These are phyloP conservation scores for Naja naja DNA, from an alignment of 2,113 vertebrate species.

Conservation along the genomic window DNA sequence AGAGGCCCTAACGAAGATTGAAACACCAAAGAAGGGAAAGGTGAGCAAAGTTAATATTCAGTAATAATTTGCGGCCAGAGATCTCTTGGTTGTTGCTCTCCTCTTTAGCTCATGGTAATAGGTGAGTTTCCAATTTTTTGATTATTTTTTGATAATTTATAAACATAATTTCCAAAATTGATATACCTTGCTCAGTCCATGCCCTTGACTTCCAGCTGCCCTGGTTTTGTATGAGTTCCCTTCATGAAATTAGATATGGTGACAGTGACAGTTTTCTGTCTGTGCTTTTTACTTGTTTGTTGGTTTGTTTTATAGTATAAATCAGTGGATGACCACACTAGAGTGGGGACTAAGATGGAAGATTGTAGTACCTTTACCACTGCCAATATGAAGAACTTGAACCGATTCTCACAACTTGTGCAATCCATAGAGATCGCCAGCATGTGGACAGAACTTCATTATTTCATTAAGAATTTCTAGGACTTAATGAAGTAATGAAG, in stretches of 20 bases:
- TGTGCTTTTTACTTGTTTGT: not conserved
- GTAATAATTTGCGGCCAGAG: not conserved
- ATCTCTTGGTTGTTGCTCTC: not conserved
- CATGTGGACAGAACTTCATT: not conserved
- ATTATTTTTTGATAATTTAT: not conserved
- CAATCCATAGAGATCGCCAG: not conserved
- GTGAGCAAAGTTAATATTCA: slow-evolving; percentile 58
- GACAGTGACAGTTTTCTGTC: not conserved
- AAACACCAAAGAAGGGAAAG: slow-evolving; percentile 92
- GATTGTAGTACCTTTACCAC: not conserved
- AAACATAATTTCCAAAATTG: not conserved
- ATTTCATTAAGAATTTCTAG: not conserved
- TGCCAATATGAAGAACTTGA: not conserved
- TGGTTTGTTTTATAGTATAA: not conserved
- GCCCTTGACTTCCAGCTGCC: not conserved
- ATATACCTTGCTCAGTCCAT: not conserved
- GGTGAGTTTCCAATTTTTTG: not conserved
- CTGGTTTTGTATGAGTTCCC: not conserved
- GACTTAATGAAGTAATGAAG: not conserved
- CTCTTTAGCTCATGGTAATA: not conserved
- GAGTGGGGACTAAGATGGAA: not conserved
- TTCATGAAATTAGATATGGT: not conserved
- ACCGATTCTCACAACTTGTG: not conserved
- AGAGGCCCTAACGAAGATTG: slow-evolving; percentile 92
- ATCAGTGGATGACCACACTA: too few species aligned